These are phyloP conservation scores for Oreohelix idahoensis DNA, from an alignment of 1,140 invertebrate species.

Conservation along the genomic window DNA sequence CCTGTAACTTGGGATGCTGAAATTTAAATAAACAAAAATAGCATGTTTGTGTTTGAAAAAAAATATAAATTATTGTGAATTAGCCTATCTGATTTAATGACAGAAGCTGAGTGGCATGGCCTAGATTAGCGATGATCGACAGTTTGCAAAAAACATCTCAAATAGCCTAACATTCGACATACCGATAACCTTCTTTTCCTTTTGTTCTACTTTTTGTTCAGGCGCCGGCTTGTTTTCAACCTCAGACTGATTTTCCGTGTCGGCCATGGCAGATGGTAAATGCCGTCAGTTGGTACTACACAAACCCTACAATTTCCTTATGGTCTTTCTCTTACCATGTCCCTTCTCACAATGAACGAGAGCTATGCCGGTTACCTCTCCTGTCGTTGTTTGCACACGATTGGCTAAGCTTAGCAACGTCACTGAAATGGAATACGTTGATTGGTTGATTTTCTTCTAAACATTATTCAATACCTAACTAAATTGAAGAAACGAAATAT, in stretches of 20 bases:
- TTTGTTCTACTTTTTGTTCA: slow-evolving; percentile 79
- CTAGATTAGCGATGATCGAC: no score
- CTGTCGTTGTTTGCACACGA: slow-evolving; percentile 10
- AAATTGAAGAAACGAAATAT: no score
- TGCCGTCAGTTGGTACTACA: slow-evolving; percentile 36
- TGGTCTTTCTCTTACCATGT: slow-evolving; percentile 40
- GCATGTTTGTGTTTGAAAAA: no score
- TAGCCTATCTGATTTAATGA: no score
- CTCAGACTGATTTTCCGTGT: slow-evolving; percentile 82
- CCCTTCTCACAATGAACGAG: slow-evolving; percentile 32
- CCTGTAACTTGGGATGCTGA: slow-evolving; percentile 68
- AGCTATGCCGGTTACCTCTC: slow-evolving; percentile 11
- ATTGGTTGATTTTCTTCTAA: no score
- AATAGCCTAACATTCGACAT: slow-evolving; percentile 16
- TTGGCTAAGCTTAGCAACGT: slow-evolving; percentile 15
- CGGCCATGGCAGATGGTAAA: slow-evolving; percentile 78
- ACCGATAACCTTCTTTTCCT: slow-evolving; percentile 64
- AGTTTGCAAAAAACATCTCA: no score
- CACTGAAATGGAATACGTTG: background rate
- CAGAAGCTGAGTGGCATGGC: no score
- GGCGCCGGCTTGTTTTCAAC: slow-evolving; percentile 79
- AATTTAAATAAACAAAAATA: slow-evolving; percentile 40
- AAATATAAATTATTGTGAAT: no score
- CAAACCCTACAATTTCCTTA: slow-evolving; percentile 11
- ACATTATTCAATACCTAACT: no score